Evolutionary conservation across 2,888 invertebrate genomes (phyloP).

Genomic region (Eledone cirrhosa): DNA sequence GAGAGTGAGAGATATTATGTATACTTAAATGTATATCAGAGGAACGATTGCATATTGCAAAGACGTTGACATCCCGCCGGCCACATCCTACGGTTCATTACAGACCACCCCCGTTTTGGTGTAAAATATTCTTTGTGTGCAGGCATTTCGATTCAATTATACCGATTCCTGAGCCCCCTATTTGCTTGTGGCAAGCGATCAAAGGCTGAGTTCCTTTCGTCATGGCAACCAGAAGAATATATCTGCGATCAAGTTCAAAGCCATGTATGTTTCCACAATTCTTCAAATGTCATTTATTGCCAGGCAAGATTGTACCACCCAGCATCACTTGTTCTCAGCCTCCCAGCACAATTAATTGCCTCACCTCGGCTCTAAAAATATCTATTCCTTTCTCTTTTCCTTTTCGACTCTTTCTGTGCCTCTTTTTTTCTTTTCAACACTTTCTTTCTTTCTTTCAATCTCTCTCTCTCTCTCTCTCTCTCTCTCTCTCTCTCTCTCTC

Average conservation of each 20-base stretch:
- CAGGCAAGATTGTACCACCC: not conserved
- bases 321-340: not conserved
- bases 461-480: too few relatives aligned
- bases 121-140: conserved; percentile 33
- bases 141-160: conserved; percentile 41
- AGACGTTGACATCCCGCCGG: too few relatives aligned
- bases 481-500: not conserved
- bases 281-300: conserved; percentile 20
- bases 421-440: not conserved
- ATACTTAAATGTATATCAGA: too few relatives aligned
- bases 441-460: not conserved
- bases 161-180: conserved; percentile 34
- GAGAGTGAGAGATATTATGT: too few relatives aligned
- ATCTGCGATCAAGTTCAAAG: conserved; percentile 27
- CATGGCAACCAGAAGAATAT: conserved; percentile 34
- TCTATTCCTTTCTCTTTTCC: not conserved
- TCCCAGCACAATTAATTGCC: not conserved
- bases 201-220: conserved; percentile 34
- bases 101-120: too few relatives aligned
- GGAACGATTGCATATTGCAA: too few relatives aligned
- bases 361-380: not conserved
- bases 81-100: too few relatives aligned
- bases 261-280: conserved; percentile 20
- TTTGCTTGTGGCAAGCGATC: conserved; percentile 35
- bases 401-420: not conserved